Conservation (phyloP, 2,113 vertebrate species). For the Argyrosomus japonicus region DNA sequence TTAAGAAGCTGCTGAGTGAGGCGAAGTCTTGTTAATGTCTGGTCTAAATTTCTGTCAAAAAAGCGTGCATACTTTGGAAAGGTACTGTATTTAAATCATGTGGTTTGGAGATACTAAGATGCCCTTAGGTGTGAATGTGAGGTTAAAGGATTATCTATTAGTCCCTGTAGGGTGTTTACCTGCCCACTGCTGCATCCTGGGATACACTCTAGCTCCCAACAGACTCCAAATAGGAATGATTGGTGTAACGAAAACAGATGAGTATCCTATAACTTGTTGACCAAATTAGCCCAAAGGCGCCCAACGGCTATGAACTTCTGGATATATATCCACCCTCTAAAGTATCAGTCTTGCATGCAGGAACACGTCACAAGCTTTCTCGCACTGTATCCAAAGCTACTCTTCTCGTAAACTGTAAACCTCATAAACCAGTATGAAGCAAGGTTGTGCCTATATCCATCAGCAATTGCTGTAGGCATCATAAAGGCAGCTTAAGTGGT, state of each 20-base stretch:
- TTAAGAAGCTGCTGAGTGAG: slow-evolving; percentile 13
- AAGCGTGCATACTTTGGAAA: not conserved
- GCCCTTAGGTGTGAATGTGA: not conserved
- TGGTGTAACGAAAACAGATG: slow-evolving; percentile 12
- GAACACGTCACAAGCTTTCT: not conserved
- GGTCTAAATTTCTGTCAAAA: not conserved
- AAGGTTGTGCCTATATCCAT: slow-evolving; percentile 55
- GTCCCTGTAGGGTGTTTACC: slow-evolving; percentile 38
- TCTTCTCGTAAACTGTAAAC: slow-evolving; percentile 25
- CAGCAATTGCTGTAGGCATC: slow-evolving; percentile 52
- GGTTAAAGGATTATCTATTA: slow-evolving; percentile 39
- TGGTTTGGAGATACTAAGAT: slow-evolving; percentile 2
- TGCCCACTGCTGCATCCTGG: slow-evolving; percentile 31
- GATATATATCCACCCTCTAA: not conserved
- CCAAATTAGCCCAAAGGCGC: not conserved
- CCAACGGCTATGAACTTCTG: not conserved
- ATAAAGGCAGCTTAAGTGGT: slow-evolving; percentile 75
- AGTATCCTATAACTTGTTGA: slow-evolving; percentile 13
- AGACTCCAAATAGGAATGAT: slow-evolving; percentile 5
- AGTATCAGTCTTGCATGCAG: slow-evolving; percentile 15
- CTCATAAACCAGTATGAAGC: slow-evolving; percentile 48
- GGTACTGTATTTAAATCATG: slow-evolving; percentile 5
- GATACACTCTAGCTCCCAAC: slow-evolving; percentile 7
- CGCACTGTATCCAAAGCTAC: slow-evolving; percentile 5
- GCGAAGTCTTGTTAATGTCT: slow-evolving; percentile 10